These are phyloP conservation scores for Falco concolor DNA, from an alignment of 2,797 vertebrate species.

Conservation along the genomic window DNA sequence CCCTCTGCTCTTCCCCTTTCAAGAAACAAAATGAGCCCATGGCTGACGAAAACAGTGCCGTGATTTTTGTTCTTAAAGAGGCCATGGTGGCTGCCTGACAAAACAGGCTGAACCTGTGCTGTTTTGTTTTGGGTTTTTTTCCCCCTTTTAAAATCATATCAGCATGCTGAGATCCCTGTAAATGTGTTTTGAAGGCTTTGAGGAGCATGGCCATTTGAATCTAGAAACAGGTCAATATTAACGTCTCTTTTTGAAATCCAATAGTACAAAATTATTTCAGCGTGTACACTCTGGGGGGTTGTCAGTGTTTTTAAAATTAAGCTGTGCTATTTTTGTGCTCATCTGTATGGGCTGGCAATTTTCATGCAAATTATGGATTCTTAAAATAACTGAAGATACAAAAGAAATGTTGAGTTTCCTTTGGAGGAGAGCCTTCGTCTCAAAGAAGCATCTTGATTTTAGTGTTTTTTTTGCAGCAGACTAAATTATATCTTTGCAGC, in stretches of 20 bases:
- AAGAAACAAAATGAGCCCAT: background rate
- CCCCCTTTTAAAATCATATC: background rate
- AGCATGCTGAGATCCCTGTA: background rate
- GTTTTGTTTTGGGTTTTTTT: background rate
- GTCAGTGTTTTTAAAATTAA: background rate
- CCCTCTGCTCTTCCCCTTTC: background rate
- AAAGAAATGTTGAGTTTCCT: background rate
- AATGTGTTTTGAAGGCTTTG: background rate
- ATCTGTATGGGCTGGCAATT: conserved; percentile 20
- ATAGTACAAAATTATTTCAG: background rate
- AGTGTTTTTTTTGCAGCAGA: background rate
- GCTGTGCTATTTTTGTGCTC: conserved; percentile 20
- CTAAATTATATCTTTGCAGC: background rate
- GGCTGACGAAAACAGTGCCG: background rate
- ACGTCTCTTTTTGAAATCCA: background rate
- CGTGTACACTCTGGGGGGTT: background rate
- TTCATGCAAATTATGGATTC: conserved; percentile 39
- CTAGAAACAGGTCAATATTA: background rate
- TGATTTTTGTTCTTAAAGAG: background rate
- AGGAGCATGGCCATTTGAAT: background rate
- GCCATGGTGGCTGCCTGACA: background rate
- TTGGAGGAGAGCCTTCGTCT: background rate
- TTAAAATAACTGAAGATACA: conserved; percentile 30
- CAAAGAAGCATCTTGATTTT: background rate
- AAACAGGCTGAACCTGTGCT: background rate